Evolutionary conservation across 2,888 invertebrate species (phyloP).

Genomic region (Tiphia femorata): DNA sequence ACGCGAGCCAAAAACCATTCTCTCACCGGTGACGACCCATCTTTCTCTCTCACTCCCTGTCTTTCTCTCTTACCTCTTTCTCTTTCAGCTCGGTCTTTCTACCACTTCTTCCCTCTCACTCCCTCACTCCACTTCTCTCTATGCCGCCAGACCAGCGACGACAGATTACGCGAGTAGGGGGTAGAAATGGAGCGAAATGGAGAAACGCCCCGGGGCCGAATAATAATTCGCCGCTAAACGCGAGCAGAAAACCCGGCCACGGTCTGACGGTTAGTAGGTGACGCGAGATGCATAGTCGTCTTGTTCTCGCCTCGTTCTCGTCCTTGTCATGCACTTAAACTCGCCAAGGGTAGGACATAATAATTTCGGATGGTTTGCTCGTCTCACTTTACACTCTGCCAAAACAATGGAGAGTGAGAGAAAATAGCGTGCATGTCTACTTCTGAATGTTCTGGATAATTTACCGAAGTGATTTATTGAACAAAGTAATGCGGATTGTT

Average conservation of each 20-base stretch:
- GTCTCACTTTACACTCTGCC: not conserved
- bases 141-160: not conserved
- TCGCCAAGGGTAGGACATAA: not conserved
- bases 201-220: conserved; percentile 24
- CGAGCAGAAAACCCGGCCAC: conserved; percentile 23
- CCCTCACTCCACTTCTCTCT: conserved; percentile 19
- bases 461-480: too few species aligned
- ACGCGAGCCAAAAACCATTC: conserved; percentile 1
- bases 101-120: not conserved
- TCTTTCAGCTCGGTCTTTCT: not conserved
- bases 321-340: too few species aligned
- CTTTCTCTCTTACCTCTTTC: conserved; percentile 5
- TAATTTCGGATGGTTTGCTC: not conserved
- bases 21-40: conserved; percentile 12
- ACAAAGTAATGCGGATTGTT: too few species aligned
- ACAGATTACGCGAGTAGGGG: not conserved
- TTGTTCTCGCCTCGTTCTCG: not conserved
- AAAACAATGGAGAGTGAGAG: not conserved
- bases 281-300: conserved; percentile 4
- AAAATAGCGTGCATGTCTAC: too few species aligned
- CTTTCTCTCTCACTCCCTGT: conserved; percentile 15
- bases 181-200: conserved; percentile 11
- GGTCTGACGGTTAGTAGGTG: conserved; percentile 20
- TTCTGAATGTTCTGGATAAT: too few species aligned
- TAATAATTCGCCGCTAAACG: conserved; percentile 33